phyloP scores from a whole-genome alignment of 2,888 invertebrate species.

The Gerosis bhagava region DNA sequence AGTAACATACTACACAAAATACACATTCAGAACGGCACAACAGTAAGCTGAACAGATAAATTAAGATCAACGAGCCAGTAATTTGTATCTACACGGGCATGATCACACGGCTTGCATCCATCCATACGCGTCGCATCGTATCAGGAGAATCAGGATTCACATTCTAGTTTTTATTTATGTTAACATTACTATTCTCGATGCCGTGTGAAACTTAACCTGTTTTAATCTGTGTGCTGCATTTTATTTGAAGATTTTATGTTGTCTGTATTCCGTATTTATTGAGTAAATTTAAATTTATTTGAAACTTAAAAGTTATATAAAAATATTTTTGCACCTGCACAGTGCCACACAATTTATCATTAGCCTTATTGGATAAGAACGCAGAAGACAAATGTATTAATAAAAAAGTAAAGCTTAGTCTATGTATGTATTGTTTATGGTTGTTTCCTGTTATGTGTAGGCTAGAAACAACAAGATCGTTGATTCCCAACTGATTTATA shows the following conservation, averaged over 20 bases:
- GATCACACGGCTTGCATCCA: slow-evolving; percentile 37
- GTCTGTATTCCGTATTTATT: too few relatives aligned
- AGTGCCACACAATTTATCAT: too few relatives aligned
- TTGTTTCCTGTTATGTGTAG: too few relatives aligned
- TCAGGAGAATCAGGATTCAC: slow-evolving; percentile 61
- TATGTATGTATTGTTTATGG: too few relatives aligned
- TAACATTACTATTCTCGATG: slow-evolving; percentile 52
- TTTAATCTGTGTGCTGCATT: slow-evolving; percentile 1
- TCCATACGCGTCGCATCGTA: slow-evolving; percentile 39
- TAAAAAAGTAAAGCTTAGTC: too few relatives aligned
- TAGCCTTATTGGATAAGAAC: too few relatives aligned
- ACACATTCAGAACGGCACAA: slow-evolving; percentile 1
- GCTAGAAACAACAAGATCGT: background rate
- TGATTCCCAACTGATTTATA: slow-evolving; percentile 8
- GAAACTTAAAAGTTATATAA: too few relatives aligned
- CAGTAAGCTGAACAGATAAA: slow-evolving; percentile 9
- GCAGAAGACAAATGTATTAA: too few relatives aligned
- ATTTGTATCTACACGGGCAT: slow-evolving; percentile 16
- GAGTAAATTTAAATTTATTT: too few relatives aligned
- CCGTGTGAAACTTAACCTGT: slow-evolving; percentile 59
- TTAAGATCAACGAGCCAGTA: slow-evolving; percentile 11
- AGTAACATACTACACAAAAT: slow-evolving; percentile 1
- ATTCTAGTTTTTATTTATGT: slow-evolving; percentile 54
- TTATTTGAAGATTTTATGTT: too few relatives aligned
- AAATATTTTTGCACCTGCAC: too few relatives aligned